phyloP scores from a whole-genome alignment of 1,140 invertebrate species.

The Parasteatoda tepidariorum region DNA sequence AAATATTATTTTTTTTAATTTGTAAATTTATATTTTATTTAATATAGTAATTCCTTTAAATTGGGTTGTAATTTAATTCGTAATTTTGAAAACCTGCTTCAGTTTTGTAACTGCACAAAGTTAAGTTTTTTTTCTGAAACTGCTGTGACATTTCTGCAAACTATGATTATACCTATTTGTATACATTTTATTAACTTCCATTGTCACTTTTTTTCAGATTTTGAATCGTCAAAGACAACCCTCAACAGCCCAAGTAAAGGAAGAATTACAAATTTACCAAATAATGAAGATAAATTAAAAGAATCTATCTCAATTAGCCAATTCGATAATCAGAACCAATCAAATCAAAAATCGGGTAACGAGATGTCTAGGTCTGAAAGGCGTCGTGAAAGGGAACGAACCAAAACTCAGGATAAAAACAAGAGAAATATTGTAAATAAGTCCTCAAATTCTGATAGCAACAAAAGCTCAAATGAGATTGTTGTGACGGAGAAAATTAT shows the following conservation, averaged over 20 bases:
- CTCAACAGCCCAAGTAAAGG: conserved; percentile 24
- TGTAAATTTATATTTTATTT: no score
- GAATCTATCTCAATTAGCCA: background rate
- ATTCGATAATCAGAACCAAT: background rate
- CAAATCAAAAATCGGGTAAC: background rate
- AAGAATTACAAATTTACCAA: background rate
- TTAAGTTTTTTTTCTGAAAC: no score
- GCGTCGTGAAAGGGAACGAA: conserved; percentile 17
- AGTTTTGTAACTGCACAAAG: no score
- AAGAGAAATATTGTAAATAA: conserved; percentile 27
- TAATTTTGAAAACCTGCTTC: no score
- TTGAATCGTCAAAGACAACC: background rate
- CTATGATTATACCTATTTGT: no score
- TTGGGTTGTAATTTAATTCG: no score
- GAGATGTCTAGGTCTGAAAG: background rate
- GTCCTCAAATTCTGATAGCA: background rate
- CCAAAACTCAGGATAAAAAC: conserved; percentile 47
- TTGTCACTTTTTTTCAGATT: conserved; percentile 34
- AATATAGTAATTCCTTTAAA: no score
- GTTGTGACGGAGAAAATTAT: conserved; percentile 31
- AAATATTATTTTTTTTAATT: no score
- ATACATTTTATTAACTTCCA: no score
- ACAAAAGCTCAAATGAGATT: conserved; percentile 9
- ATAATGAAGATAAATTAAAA: background rate
- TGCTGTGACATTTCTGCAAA: no score